These are phyloP conservation scores for Acanthisitta chloris DNA, from an alignment of 2,113 vertebrate species.

Conservation along the genomic window DNA sequence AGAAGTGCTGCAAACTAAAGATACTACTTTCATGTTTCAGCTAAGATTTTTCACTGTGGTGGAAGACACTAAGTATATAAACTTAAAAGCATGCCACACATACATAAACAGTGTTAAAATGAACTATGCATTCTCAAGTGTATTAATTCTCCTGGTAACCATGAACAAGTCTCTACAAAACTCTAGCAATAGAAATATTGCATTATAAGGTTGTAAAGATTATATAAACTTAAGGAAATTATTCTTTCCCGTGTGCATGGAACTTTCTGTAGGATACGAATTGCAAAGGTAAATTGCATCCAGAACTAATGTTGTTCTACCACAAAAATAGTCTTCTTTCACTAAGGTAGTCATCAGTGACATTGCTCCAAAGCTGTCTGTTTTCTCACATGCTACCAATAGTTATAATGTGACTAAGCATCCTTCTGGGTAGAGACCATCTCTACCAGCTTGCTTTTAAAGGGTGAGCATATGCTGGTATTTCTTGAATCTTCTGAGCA, in stretches of 20 bases:
- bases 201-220: neutral
- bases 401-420: neutral
- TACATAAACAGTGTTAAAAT: neutral
- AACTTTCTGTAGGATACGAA: neutral
- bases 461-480: neutral
- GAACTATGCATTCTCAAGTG: neutral
- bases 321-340: neutral
- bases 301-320: neutral
- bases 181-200: neutral
- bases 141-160: neutral
- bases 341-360: neutral
- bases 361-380: neutral
- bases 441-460: neutral
- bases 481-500: neutral
- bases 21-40: neutral
- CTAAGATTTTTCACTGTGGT: neutral
- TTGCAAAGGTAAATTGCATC: neutral
- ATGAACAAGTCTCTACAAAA: neutral
- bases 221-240: neutral
- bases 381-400: neutral
- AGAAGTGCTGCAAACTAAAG: neutral
- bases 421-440: neutral
- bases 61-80: neutral
- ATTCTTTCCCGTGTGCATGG: neutral
- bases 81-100: neutral